Evolutionary conservation across 2,888 invertebrate species (phyloP), one percentile per base, ranked within the genome.

Genomic region (Galerucella pusilla): DNA sequence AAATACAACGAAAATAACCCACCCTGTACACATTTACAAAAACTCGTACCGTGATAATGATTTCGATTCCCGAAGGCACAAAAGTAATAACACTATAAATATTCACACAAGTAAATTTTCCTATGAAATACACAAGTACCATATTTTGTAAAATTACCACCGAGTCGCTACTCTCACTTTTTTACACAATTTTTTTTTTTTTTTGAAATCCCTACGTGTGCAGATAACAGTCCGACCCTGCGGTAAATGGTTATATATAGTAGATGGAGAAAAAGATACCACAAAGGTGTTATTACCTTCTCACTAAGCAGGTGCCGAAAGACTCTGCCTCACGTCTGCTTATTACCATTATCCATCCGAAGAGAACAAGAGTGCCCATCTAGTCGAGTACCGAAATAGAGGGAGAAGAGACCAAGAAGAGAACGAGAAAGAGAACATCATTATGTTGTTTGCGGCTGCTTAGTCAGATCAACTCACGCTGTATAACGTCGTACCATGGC

Each of bases 231-330:
- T 71, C 46, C 72, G 72, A 67, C 72, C 66, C 72, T 72, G 72
- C 60, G 49, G 67, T 49, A 46, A 61, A 46, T 57, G 72, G 65
- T 67, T 67, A 60, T 71, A 20, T 20, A 73, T 69, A 71, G 79
- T 71, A 74, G 79, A 79, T 77, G 77, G 61, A 75, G 71, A 46
- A 74, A 71, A 52, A 80, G 81, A 81, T 79, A 79, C 77, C 78
- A 82, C 80, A 85, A 74, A 86, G 86, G 86, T 87, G 87, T 87
- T 87, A 87, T 87, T 87, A 87, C 84, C 84, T 77, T 84, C 64
- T 65, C 85, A 85, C 85, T 86, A 86, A 87, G 87, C 87, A 87
- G 87, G 87, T 87, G 87, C 86, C 87, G 87, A 87, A 87, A 87
- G 87, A 85, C 84, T 81, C 83, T 84, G 82, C 83, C 81, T 82